Conservation (phyloP, 2,888 invertebrate species). For the Cataglyphis cursor region DNA sequence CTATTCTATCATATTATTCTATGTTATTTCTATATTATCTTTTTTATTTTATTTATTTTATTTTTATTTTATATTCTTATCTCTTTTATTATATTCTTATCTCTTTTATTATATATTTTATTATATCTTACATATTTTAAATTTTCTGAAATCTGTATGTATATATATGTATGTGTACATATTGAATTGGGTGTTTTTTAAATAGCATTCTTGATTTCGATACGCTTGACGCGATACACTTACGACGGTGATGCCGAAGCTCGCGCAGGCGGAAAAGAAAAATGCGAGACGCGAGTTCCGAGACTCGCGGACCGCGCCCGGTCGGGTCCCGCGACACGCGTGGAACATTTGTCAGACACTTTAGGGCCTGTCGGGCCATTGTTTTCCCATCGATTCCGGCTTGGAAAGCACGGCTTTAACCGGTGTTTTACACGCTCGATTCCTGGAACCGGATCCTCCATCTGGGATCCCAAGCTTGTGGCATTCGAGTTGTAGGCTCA, state of each 20-base stretch:
- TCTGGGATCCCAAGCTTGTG: slow-evolving; percentile 74
- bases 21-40: too few relatives aligned
- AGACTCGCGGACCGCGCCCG: neutral
- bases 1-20: neutral
- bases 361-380: slow-evolving; percentile 82
- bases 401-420: slow-evolving; percentile 84
- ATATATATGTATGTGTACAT: neutral
- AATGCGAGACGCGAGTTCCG: neutral
- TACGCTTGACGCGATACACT: slow-evolving; percentile 25
- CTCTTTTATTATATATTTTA: too few relatives aligned
- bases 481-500: slow-evolving; percentile 72
- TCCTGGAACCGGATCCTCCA: slow-evolving; percentile 83
- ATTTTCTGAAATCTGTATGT: neutral
- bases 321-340: slow-evolving; percentile 72
- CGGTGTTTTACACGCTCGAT: slow-evolving; percentile 85
- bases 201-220: slow-evolving; percentile 19
- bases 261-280: slow-evolving; percentile 40
- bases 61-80: neutral
- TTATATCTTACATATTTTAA: slow-evolving; percentile 8
- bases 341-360: slow-evolving; percentile 85
- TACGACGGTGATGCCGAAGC: slow-evolving; percentile 31
- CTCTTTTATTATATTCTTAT: neutral
- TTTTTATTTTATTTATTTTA: neutral
- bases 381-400: slow-evolving; percentile 83
- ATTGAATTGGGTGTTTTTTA: neutral